Percentiles rank a stretch among this genome's conserved stretches.
Evolutionary conservation across 2,888 invertebrate genomes (phyloP).

Genomic region (Oxystoma pomonae): DNA sequence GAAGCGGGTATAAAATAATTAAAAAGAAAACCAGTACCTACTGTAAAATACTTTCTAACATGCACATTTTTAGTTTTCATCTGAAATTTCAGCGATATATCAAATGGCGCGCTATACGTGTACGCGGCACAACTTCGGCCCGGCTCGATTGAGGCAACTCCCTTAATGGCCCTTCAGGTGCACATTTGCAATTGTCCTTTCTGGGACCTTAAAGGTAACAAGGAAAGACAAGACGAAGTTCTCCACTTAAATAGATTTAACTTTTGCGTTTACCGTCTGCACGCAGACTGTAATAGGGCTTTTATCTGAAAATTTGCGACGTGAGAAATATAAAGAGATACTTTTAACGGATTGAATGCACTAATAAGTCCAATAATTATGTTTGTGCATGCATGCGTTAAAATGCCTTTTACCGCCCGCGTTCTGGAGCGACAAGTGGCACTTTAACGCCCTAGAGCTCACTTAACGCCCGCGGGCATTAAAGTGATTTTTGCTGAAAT

Average conservation of each 20-base stretch:
- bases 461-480: no score
- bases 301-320: conserved; percentile 7
- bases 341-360: no score
- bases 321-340: no score
- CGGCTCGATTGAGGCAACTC: conserved; percentile 44
- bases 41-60: neutral
- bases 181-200: conserved; percentile 44
- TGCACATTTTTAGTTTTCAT: neutral
- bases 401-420: no score
- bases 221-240: conserved; percentile 24
- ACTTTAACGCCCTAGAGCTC: no score
- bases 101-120: no score
- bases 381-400: no score
- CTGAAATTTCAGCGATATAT: neutral
- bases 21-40: no score
- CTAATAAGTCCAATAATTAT: no score
- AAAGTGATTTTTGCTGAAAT: no score
- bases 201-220: neutral
- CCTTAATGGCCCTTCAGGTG: conserved; percentile 47
- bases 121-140: conserved; percentile 34
- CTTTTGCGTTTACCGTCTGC: conserved; percentile 27
- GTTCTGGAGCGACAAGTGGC: no score
- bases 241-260: conserved; percentile 32
- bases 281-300: neutral
- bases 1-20: no score